phyloP scores from a whole-genome alignment of 2,797 vertebrate species.

The Cottoperca gobio region DNA sequence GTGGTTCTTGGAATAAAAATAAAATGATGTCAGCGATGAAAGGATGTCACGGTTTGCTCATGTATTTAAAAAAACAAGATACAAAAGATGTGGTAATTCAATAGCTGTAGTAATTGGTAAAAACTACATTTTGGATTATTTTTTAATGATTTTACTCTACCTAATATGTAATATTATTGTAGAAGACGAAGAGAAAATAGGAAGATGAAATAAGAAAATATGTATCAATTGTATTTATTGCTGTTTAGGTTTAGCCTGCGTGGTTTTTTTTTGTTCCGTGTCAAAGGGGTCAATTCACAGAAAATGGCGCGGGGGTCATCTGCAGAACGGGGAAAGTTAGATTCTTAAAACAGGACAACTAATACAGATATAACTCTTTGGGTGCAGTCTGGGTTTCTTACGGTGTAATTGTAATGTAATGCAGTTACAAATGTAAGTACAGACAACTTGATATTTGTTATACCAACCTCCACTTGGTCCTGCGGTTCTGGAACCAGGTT shows the following conservation, averaged over 20 bases:
- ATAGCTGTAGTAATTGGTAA: not conserved
- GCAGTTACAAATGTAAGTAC: accelerated
- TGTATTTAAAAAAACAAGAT: not conserved
- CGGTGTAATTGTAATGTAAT: accelerated
- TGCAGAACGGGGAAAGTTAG: constrained; percentile 8
- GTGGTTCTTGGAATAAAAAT: not conserved
- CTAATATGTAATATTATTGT: no score
- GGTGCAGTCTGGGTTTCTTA: accelerated
- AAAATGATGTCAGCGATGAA: not conserved
- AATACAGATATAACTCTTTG: no score
- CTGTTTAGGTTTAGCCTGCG: not conserved
- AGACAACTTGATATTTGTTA: not conserved
- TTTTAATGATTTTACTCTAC: not conserved
- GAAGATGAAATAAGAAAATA: not conserved
- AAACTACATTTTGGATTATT: not conserved
- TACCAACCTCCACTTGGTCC: constrained; percentile 96
- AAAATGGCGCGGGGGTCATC: constrained; percentile 35
- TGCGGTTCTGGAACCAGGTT: constrained; percentile 98
- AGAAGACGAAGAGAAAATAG: not conserved
- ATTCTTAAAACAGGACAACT: not conserved
- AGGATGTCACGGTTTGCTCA: not conserved
- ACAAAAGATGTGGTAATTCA: not conserved
- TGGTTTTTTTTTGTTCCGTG: constrained; percentile 6
- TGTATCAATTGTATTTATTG: not conserved
- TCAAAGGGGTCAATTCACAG: constrained; percentile 23